Base-by-base conservation (phyloP, 2,797 vertebrate species). In the Astyanax mexicanus region DNA sequence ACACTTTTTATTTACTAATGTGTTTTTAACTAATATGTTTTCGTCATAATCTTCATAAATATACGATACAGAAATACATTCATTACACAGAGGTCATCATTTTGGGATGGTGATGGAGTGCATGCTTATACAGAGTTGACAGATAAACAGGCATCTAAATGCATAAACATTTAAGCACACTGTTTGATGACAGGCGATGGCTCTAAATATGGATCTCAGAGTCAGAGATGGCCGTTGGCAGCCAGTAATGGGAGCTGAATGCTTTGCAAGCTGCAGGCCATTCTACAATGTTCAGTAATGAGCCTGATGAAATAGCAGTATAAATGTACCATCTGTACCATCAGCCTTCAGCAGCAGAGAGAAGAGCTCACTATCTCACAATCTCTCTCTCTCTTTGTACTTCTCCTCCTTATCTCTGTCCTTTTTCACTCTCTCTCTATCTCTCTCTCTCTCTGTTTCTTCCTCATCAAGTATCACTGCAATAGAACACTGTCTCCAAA, bases 121-220 rank as follows among this genome's bases (percentile, higher is more conserved):
- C 15, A 27, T 27, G 8, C 40, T 65, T 9, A 38, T 65, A 44
- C 65, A 2, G 15, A 65, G 61, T 17, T 44, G 40, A 44, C 12
- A 64, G 25, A 12, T 25, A 27, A 65, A 65, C 40, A 40, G 13
- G 60, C 12, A 21, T 27, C 35, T 21, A 77, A 67, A 37, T 51
- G 60, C 64, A 45, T 37, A 27, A 47, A 60, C 51, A 64, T 47
- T 35, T 44, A 40, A 67, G 57, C 42, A 9, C 19, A 61, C 49
- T 13, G 19, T 32, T 5, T n/a, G 23, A 61, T 32, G 10, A 27
- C 44, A 71, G 11, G 38, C 9, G 62, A 25, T 62, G n/a, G 55
- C 35, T 65, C 23, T 65, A 65, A 44, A 65, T 45, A 23, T 10
- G 61, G 61, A 65, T 65, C 38, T 38, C 54, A n/a, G 55, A 69